Evolutionary conservation across 2,797 vertebrate species (phyloP), one percentile per base, ranked within the genome.

Genomic region (Telmatherina bonti): DNA sequence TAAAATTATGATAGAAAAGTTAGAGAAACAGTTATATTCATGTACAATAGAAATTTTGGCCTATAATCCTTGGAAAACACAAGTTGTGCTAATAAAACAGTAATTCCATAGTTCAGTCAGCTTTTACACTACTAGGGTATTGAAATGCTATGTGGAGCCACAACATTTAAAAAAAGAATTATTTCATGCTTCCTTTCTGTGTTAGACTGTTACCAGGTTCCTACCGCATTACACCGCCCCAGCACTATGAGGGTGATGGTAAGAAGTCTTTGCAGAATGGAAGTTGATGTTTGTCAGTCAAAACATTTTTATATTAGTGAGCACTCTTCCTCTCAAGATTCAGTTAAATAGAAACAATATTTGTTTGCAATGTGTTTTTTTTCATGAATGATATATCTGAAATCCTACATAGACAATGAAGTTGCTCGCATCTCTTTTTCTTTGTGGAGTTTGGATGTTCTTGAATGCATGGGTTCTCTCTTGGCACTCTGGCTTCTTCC

Each of bases 1-100:
- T 22, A 16, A 57, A 52, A 64, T 36, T 22, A 55, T 58, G 36
- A 22, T 15, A 0, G 47, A 16, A 67, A 53, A 47, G 56, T 0
- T 55, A 26, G 8, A 33, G 35, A 33, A 22, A n/a, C 13, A 26
- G n/a, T n/a, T 41, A 27, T 70, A 16, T 24, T 15, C 33, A 41
- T 29, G 43, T 22, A 4, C 2, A 62, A 51, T 13, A 33, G n/a
- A 54, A 1, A 11, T 36, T 68, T 60, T 36, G 20, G 18, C 24
- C 10, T 9, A 3, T 65, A 35, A 38, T 2, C 57, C 22, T 31
- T 22, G 30, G 7, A n/a, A 36, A 53, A 5, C 12, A 26, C 24
- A 55, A 35, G 51, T 61, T 26, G 16, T 29, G 31, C 24, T 18
- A 8, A 55, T 30, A 60, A 63, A 49, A 51, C 16, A 57, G n/a